Conservation (phyloP, 2,888 invertebrate species). For the Acronicta alni region DNA sequence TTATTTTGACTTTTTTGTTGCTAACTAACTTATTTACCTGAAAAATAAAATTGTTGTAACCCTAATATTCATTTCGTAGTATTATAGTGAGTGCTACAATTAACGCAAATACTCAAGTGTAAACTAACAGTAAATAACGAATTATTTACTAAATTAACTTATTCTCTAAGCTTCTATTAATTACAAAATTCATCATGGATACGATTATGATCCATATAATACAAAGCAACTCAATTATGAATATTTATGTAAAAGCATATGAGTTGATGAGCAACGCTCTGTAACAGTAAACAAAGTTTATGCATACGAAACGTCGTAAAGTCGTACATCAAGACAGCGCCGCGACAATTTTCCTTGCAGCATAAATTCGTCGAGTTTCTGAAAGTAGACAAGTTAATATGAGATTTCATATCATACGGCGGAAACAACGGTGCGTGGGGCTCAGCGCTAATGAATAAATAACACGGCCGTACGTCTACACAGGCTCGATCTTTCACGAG, state of each 20-base stretch:
- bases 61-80: background rate
- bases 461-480: slow-evolving; percentile 65
- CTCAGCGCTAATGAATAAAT: slow-evolving; percentile 72
- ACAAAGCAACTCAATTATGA: slow-evolving; percentile 38
- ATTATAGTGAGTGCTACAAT: background rate
- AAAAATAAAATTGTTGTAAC: background rate
- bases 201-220: slow-evolving; percentile 25
- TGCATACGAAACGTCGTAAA: slow-evolving; percentile 67
- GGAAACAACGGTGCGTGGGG: slow-evolving; percentile 63
- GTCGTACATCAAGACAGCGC: slow-evolving; percentile 67
- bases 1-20: background rate
- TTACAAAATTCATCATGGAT: slow-evolving; percentile 24
- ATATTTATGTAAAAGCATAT: slow-evolving; percentile 43
- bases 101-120: background rate
- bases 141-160: background rate
- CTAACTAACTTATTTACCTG: too few species aligned
- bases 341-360: slow-evolving; percentile 75
- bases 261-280: slow-evolving; percentile 38
- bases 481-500: slow-evolving; percentile 57
- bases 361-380: slow-evolving; percentile 74
- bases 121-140: too few species aligned
- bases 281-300: slow-evolving; percentile 60
- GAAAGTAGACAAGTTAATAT: slow-evolving; percentile 81
- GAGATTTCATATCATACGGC: slow-evolving; percentile 74
- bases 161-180: background rate